These are phyloP conservation scores for Hormaphis cornu DNA, from an alignment of 1,140 invertebrate genomes.

Conservation along the genomic window DNA sequence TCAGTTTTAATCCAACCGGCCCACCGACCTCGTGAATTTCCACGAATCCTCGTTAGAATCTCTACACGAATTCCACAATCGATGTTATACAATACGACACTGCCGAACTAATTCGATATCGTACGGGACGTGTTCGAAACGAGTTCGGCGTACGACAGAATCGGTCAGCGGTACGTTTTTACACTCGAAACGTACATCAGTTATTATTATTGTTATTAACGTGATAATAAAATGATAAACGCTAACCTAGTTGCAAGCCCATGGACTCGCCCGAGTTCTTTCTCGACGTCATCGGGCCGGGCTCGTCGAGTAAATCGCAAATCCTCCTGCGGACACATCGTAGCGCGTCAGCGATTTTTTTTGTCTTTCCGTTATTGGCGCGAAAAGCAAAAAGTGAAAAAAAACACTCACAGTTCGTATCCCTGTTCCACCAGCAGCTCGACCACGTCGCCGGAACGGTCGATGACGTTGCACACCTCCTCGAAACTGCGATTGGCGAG, in stretches of 20 bases:
- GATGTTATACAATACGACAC: too few species aligned
- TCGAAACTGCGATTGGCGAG: slow-evolving; percentile 83
- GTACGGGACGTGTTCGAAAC: too few species aligned
- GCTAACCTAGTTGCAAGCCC: slow-evolving; percentile 42
- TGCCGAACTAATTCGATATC: too few species aligned
- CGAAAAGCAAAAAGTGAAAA: neutral
- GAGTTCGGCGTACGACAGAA: too few species aligned
- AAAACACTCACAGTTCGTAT: slow-evolving; percentile 52
- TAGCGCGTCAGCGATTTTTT: too few species aligned
- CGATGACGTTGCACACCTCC: slow-evolving; percentile 74
- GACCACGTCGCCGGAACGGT: slow-evolving; percentile 66
- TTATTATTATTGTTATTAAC: neutral
- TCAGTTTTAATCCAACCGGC: too few species aligned
- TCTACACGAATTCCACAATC: too few species aligned
- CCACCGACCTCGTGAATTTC: too few species aligned
- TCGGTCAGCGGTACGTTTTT: neutral
- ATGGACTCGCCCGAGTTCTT: slow-evolving; percentile 44
- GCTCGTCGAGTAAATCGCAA: slow-evolving; percentile 57
- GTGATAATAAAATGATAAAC: neutral
- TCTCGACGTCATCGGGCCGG: slow-evolving; percentile 40
- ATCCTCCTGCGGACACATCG: slow-evolving; percentile 42
- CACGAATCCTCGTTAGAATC: too few species aligned
- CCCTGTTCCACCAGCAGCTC: slow-evolving; percentile 73
- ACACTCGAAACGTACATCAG: neutral
- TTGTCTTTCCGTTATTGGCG: neutral